These are phyloP conservation scores for Terrapene triunguis DNA, from an alignment of 2,113 vertebrate genomes.

Conservation along the genomic window DNA sequence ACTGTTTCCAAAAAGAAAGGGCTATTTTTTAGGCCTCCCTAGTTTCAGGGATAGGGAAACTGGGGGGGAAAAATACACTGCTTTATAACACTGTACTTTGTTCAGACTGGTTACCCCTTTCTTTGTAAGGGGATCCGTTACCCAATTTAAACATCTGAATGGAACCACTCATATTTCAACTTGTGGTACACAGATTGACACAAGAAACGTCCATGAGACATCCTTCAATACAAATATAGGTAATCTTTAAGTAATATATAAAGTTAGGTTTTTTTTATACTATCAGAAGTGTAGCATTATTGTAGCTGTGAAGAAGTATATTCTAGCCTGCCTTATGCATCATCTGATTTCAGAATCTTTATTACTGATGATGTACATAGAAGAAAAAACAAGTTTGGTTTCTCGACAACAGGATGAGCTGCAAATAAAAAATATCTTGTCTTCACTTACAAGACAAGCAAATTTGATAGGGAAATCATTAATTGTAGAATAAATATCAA, in stretches of 20 bases:
- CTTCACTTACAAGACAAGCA: background rate
- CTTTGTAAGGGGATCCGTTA: slow-evolving; percentile 31
- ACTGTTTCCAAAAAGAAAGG: background rate
- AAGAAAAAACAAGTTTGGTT: background rate
- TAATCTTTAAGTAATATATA: background rate
- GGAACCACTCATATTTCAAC: slow-evolving; percentile 14
- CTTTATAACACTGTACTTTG: slow-evolving; percentile 33
- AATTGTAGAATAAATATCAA: background rate
- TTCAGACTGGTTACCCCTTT: background rate
- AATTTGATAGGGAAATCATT: background rate
- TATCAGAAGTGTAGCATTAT: background rate
- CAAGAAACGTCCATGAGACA: background rate
- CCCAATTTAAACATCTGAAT: background rate
- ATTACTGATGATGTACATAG: background rate
- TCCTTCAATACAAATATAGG: background rate
- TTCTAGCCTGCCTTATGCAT: background rate
- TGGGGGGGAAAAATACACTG: background rate
- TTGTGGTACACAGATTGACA: background rate
- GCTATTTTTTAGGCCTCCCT: background rate
- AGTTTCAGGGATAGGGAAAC: background rate
- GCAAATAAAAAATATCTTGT: background rate
- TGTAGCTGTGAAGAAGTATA: background rate
- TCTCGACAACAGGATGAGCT: background rate
- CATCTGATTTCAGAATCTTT: background rate
- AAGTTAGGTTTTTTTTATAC: background rate